Base-by-base conservation (phyloP, 2,888 invertebrate species). In the Drosophila limbata region DNA sequence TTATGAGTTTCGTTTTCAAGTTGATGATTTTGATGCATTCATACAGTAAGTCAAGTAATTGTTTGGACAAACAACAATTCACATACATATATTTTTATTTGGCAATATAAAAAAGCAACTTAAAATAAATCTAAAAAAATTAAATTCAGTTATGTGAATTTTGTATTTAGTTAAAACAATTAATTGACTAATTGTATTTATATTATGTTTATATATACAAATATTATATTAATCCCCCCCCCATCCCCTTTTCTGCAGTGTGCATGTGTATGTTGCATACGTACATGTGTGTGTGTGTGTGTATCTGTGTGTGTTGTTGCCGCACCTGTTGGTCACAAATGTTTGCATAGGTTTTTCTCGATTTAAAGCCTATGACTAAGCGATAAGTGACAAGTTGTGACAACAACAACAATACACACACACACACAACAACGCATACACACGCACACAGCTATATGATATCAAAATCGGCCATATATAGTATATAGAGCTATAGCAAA, bases 301-400 rank as follows among this genome's bases (percentile, higher is more conserved):
- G 17, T 67, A 17, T 45, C 9, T 33, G 35, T 37, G 39, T 61
- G 60, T 31, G 28, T 57, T 56, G 21, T 47, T 64, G 19, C 33
- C 71, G 64, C 69, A 73, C 69, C 74, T 78, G 60, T 47, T 69
- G 15, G 28, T 70, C 84, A 82, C 89, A 78, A 70, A 82, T 81
- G 74, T 91, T 91, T 91, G 86, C 91, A 81, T 91, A 89, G 91
- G 87, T 91, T 91, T 91, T 91, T 91, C 89, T 79, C 69, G 81
- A 79, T 59, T 77, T 90, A 91, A 91, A 91, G 90, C 89, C 91
- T 91, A 89, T 90, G 79, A 85, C 88, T 91, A 91, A 91, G 86
- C 63, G 5, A 52, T 31, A 57, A 44, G 47, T 37, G 51, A 10
- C 44, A 56, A n/a, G 31, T 8, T 56, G 21, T 33, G 35, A 8